Conservation (phyloP, 2,888 invertebrate genomes). For the Charanyca ferruginea region DNA sequence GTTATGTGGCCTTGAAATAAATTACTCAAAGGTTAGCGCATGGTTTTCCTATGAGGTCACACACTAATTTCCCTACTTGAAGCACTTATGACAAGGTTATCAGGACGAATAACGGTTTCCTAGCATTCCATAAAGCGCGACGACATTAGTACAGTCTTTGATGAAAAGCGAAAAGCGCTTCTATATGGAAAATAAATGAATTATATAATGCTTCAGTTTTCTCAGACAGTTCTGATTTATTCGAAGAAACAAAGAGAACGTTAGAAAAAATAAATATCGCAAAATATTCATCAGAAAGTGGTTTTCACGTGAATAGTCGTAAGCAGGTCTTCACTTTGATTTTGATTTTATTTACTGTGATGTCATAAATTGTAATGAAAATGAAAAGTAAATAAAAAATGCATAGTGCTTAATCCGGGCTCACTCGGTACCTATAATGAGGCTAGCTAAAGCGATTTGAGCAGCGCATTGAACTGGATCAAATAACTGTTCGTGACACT, state of each 20-base stretch:
- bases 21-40: conserved; percentile 16
- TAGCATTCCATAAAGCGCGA: conserved; percentile 47
- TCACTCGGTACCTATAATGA: conserved; percentile 31
- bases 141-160: conserved; percentile 33
- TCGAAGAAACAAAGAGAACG: neutral
- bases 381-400: too few species aligned
- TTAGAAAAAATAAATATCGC: neutral
- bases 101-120: conserved; percentile 59
- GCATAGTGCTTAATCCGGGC: conserved; percentile 4
- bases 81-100: conserved; percentile 55
- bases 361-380: neutral
- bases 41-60: conserved; percentile 47
- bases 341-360: too few species aligned
- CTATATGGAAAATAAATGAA: conserved; percentile 8
- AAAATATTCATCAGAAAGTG: neutral
- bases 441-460: conserved; percentile 47
- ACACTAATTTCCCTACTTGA: conserved; percentile 26
- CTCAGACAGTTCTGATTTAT: neutral
- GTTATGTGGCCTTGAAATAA: conserved; percentile 12
- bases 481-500: conserved; percentile 82
- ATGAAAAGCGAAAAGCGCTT: conserved; percentile 10
- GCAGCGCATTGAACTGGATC: conserved; percentile 71
- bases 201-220: neutral
- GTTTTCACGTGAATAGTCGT: neutral
- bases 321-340: too few species aligned